These are phyloP conservation scores for Anagyrus pseudococci DNA, from an alignment of 2,888 invertebrate genomes.

Conservation along the genomic window DNA sequence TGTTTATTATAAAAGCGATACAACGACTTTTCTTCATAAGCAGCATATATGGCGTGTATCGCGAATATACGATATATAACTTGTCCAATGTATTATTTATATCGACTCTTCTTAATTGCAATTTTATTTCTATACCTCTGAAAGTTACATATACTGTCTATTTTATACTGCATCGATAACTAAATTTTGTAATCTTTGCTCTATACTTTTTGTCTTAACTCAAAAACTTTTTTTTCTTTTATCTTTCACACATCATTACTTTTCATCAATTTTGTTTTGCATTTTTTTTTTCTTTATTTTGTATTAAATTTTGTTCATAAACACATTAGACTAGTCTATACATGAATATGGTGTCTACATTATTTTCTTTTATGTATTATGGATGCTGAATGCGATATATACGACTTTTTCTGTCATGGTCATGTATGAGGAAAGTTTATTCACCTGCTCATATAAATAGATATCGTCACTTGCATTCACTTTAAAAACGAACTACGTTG, in stretches of 20 bases:
- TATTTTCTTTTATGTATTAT: conserved; percentile 50
- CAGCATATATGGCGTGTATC: not conserved
- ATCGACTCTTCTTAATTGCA: conserved; percentile 6
- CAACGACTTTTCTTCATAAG: conserved; percentile 7
- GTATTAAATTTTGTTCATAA: no score
- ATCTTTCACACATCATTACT: not conserved
- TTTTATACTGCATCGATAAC: no score
- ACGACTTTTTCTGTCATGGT: conserved; percentile 48
- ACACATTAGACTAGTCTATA: conserved; percentile 17
- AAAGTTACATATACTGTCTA: not conserved
- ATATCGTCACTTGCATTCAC: not conserved
- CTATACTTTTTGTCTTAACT: not conserved
- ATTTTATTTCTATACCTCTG: not conserved
- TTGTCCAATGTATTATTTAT: conserved; percentile 4
- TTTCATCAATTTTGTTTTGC: not conserved
- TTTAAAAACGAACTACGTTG: not conserved
- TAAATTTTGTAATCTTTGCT: not conserved
- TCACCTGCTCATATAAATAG: conserved; percentile 28
- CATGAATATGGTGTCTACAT: conserved; percentile 39
- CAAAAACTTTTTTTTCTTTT: not conserved
- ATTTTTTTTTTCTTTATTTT: conserved; percentile 11
- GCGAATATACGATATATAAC: not conserved
- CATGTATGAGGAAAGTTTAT: conserved; percentile 53
- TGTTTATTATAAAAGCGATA: conserved; percentile 30
- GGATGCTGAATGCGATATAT: conserved; percentile 58